Evolutionary conservation across 2,797 vertebrate species (phyloP).

Genomic region (Neosilurus mollespiculum): DNA sequence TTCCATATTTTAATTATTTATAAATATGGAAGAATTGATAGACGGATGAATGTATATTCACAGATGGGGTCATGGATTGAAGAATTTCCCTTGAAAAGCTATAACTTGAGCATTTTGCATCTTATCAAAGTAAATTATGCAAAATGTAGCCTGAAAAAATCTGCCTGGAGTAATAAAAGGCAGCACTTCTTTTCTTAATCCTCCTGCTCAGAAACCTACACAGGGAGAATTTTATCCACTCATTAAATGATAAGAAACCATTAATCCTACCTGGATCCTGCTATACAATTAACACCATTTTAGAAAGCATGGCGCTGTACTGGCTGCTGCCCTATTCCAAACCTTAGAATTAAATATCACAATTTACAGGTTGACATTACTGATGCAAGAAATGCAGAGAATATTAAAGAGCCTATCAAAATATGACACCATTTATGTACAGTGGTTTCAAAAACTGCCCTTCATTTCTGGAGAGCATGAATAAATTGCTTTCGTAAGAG

Average conservation of each 20-base stretch:
- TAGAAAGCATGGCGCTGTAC: not conserved
- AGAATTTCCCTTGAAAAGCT: constrained; percentile 21
- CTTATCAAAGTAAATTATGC: constrained; percentile 36
- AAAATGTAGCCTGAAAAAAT: constrained; percentile 10
- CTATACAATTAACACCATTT: not conserved
- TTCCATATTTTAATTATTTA: not conserved
- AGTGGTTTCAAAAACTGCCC: not conserved
- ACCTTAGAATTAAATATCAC: too few relatives aligned
- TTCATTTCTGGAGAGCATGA: not conserved
- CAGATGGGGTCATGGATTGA: not conserved
- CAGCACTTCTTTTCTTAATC: constrained; percentile 17
- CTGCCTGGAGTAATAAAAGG: constrained; percentile 28
- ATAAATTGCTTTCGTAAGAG: not conserved
- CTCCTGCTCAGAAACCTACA: constrained; percentile 23
- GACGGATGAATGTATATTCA: not conserved
- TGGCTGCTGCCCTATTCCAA: not conserved
- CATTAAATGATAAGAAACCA: constrained; percentile 51
- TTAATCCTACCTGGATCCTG: constrained; percentile 47
- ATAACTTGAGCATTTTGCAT: constrained; percentile 20
- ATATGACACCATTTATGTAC: not conserved
- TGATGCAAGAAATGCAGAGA: not conserved
- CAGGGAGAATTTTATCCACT: constrained; percentile 11
- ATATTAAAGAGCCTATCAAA: not conserved
- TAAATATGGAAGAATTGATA: not conserved
- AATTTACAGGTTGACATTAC: not conserved